phyloP scores from a whole-genome alignment of 2,797 vertebrate genomes.

The Dipus sagitta region DNA sequence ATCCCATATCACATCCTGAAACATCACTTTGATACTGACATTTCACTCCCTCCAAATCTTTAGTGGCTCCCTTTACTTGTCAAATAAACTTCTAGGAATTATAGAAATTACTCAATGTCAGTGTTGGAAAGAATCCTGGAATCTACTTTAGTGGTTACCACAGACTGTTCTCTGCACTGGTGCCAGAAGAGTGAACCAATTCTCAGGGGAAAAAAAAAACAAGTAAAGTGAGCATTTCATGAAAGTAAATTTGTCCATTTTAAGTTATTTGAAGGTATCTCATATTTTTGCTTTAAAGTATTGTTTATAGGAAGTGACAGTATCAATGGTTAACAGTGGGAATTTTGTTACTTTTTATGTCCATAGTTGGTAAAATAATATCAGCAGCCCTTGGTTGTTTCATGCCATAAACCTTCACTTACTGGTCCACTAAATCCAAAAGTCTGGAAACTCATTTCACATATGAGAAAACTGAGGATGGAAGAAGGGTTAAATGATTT shows the following conservation, averaged over 20 bases:
- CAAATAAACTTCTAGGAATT: slow-evolving; percentile 49
- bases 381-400: background rate
- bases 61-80: background rate
- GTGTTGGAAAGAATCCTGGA: slow-evolving; percentile 35
- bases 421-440: background rate
- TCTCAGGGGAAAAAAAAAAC: background rate
- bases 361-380: slow-evolving; percentile 5
- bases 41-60: background rate
- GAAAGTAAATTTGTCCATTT: slow-evolving; percentile 2
- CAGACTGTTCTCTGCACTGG: slow-evolving; percentile 7
- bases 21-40: background rate
- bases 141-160: slow-evolving; percentile 32
- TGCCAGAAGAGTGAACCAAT: slow-evolving; percentile 37
- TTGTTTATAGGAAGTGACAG: background rate
- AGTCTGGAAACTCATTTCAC: slow-evolving; percentile 20
- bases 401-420: background rate
- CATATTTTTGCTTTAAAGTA: slow-evolving; percentile 9
- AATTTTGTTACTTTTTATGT: slow-evolving; percentile 32
- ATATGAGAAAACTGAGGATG: slow-evolving; percentile 33
- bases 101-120: slow-evolving; percentile 36
- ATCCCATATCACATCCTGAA: slow-evolving; percentile 28
- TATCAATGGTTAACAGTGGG: background rate
- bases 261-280: background rate
- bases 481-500: background rate
- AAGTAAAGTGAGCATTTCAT: background rate